Evolutionary conservation across 2,888 invertebrate species (phyloP).

Genomic region (Rutpela maculata): DNA sequence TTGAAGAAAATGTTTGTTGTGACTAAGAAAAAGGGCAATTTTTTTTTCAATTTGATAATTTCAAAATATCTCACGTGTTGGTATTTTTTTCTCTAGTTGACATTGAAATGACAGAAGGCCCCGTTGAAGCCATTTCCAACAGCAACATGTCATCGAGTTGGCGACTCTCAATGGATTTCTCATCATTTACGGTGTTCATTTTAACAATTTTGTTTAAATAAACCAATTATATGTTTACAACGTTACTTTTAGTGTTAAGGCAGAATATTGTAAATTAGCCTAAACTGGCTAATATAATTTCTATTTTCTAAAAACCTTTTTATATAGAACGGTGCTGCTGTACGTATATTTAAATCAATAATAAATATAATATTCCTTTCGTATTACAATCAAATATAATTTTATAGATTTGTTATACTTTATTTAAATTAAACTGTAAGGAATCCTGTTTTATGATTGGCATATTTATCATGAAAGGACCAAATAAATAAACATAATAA

Average conservation of each 20-base stretch:
- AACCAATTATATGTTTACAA: conserved; percentile 25
- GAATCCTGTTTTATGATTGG: background rate
- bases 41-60: too few relatives aligned
- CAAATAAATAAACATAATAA: conserved; percentile 18
- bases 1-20: too few relatives aligned
- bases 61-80: too few relatives aligned
- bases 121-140: conserved; percentile 58
- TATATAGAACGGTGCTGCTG: conserved; percentile 41
- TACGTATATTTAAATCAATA: conserved; percentile 37
- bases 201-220: conserved; percentile 19
- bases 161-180: conserved; percentile 1
- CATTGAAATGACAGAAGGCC: conserved; percentile 64
- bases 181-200: conserved; percentile 6
- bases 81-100: conserved; percentile 57
- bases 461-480: conserved; percentile 1
- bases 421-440: background rate
- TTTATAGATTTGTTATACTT: background rate
- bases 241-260: conserved; percentile 32
- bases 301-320: conserved; percentile 43
- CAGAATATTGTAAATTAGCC: conserved; percentile 40
- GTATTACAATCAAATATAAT: background rate
- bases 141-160: conserved; percentile 42
- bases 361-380: conserved; percentile 10
- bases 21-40: too few relatives aligned
- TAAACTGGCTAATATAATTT: conserved; percentile 35